Evolutionary conservation across 2,797 vertebrate species (phyloP), one percentile per base, ranked within the genome.

Genomic region (Australoheros facetus): DNA sequence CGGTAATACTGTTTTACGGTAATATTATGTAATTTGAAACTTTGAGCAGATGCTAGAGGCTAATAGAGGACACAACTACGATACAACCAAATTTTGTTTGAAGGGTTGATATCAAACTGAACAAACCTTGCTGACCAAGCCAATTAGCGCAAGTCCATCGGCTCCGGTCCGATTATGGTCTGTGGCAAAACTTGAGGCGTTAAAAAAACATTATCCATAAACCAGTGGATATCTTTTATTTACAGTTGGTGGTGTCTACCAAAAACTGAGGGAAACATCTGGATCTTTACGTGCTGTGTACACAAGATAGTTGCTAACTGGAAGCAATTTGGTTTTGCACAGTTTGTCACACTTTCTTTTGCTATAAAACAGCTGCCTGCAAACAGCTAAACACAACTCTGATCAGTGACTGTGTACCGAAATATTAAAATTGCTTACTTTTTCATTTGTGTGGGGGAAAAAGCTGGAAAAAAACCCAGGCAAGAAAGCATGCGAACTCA

Each of bases 121-220:
- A 32, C 17, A 2, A 17, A 56, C 23, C 55, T 56, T 28, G 45
- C 42, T 69, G 48, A 69, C 45, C 28, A 32, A 69, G 26, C 26
- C 48, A n/a, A 26, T 16, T 51, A 51, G 42, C 6, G 0, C 26
- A n/a, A 69, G 42, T 0, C 0, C 2, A 66, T 66, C 0, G 0
- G 42, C 26, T 51, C 6, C 3, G 28, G 42, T 66, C 2, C 5
- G 30, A 30, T 4, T 28, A 48, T 28, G 23, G 11, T 19, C 62
- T 28, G 28, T 28, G 4, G 28, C 23, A 21, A 66, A 66, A 66
- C 42, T 45, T 45, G 13, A 45, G 42, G 42, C 5, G 4, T 45
- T 45, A 45, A 21, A 53, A 16, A 3, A 42, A 45, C 12, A 45
- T 45, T 45, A 14, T 45, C 39, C 13, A 14, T 11, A 7, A 66